Conservation (phyloP, 2,888 invertebrate species). For the Aradus depressus region DNA sequence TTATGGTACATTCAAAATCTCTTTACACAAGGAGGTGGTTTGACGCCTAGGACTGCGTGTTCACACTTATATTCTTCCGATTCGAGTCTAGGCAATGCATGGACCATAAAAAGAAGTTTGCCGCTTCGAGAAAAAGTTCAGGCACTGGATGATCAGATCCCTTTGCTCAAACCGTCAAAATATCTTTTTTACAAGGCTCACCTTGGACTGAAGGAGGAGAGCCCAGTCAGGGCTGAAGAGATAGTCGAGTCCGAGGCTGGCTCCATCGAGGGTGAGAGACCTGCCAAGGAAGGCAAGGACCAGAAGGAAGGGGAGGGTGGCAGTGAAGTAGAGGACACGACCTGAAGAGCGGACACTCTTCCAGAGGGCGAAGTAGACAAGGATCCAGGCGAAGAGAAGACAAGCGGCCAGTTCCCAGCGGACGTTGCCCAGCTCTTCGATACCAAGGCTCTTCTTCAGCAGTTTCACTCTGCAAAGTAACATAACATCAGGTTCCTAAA, state of each 20-base stretch:
- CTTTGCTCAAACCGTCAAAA: neutral
- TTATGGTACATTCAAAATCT: too few relatives aligned
- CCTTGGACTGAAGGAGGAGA: conserved; percentile 68
- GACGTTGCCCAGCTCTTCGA: conserved; percentile 68
- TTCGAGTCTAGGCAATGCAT: too few relatives aligned
- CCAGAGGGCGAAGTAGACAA: conserved; percentile 93
- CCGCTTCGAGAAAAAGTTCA: too few relatives aligned
- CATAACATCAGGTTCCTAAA: neutral
- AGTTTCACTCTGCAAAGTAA: conserved; percentile 63
- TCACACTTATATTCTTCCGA: too few relatives aligned
- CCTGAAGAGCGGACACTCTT: conserved; percentile 92
- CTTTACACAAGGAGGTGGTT: too few relatives aligned
- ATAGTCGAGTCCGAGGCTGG: conserved; percentile 69
- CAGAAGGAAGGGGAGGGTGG: conserved; percentile 80
- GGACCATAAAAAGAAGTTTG: too few relatives aligned
- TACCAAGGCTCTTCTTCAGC: conserved; percentile 68
- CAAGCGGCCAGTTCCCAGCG: conserved; percentile 85
- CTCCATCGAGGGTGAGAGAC: conserved; percentile 82
- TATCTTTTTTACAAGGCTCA: too few relatives aligned
- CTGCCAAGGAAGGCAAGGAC: conserved; percentile 76
- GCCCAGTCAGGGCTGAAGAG: conserved; percentile 83
- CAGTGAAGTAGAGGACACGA: conserved; percentile 82
- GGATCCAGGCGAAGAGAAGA: conserved; percentile 80
- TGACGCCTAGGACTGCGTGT: too few relatives aligned
- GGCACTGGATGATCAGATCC: neutral